Percentiles rank a stretch among this genome's conserved stretches.
Evolutionary conservation across 1,140 invertebrate species (phyloP).

Genomic region (Neodiprion pinetum): DNA sequence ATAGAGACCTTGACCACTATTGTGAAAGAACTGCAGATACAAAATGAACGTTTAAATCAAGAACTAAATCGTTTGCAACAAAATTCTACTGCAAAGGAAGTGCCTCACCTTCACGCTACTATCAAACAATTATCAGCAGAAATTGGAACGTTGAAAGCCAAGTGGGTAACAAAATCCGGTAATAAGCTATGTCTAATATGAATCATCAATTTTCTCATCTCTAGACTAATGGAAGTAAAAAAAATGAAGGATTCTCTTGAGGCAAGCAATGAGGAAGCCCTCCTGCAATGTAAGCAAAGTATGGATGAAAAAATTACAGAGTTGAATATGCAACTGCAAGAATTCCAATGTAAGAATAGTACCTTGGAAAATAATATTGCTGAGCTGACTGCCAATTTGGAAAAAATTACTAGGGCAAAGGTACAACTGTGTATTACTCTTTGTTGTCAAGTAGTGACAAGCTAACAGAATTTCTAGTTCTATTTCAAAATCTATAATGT

Average conservation of each 20-base stretch:
- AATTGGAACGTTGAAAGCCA: conserved; percentile 37
- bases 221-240: conserved; percentile 37
- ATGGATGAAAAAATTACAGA: conserved; percentile 34
- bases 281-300: conserved; percentile 2
- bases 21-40: conserved; percentile 34
- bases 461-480: background rate
- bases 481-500: background rate
- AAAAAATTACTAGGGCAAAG: conserved; percentile 34
- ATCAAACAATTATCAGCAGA: conserved; percentile 38
- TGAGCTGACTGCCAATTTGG: conserved; percentile 29
- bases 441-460: too few species aligned
- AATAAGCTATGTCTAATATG: background rate
- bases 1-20: conserved; percentile 32
- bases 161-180: conserved; percentile 31
- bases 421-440: conserved; percentile 14
- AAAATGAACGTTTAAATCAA: conserved; percentile 40
- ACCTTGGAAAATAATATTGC: conserved; percentile 29
- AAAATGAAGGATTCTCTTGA: conserved; percentile 35
- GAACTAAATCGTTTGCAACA: conserved; percentile 31
- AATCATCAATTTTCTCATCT: background rate
- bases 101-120: conserved; percentile 24
- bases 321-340: conserved; percentile 36
- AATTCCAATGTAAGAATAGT: conserved; percentile 31
- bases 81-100: conserved; percentile 20
- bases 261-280: conserved; percentile 29